A percentile compares a stretch with the other conserved stretches of the same genome.
Conservation (phyloP, 92 coral and sea anemone genomes). For the Epizoanthus stellaris region DNA sequence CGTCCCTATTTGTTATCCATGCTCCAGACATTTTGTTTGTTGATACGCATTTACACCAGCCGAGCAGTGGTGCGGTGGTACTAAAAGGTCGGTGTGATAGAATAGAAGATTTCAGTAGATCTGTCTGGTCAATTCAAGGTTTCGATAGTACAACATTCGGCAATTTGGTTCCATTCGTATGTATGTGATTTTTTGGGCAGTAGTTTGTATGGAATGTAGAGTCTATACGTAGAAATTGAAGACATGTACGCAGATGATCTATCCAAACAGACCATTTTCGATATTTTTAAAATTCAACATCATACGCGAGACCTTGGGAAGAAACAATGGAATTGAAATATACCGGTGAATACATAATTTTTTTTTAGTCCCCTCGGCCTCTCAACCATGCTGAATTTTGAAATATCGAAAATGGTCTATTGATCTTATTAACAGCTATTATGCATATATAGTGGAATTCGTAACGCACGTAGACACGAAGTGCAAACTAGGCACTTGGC, state of each 20-base stretch:
- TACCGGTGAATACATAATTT: background rate
- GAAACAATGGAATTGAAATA: background rate
- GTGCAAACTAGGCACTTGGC: background rate
- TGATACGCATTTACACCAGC: slow-evolving; percentile 36
- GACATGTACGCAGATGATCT: background rate
- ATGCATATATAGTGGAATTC: background rate
- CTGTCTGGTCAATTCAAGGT: slow-evolving; percentile 23
- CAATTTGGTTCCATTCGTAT: slow-evolving; percentile 29
- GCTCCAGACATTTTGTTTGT: slow-evolving; percentile 26
- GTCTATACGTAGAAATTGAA: background rate
- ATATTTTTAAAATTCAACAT: background rate
- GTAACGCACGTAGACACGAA: background rate
- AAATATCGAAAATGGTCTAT: background rate
- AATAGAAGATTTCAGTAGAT: slow-evolving; percentile 3
- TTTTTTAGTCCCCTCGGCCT: background rate
- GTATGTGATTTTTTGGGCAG: background rate
- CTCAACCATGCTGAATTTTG: background rate
- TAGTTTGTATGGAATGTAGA: background rate
- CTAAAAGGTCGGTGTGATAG: slow-evolving; percentile 14
- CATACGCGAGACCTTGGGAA: background rate
- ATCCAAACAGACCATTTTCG: background rate
- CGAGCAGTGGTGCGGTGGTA: slow-evolving; percentile 24
- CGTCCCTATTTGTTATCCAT: slow-evolving; percentile 28
- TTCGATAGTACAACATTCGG: background rate
- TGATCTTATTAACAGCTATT: background rate